phyloP scores from a whole-genome alignment of 2,113 vertebrate species.

The Odocoileus hemionus region DNA sequence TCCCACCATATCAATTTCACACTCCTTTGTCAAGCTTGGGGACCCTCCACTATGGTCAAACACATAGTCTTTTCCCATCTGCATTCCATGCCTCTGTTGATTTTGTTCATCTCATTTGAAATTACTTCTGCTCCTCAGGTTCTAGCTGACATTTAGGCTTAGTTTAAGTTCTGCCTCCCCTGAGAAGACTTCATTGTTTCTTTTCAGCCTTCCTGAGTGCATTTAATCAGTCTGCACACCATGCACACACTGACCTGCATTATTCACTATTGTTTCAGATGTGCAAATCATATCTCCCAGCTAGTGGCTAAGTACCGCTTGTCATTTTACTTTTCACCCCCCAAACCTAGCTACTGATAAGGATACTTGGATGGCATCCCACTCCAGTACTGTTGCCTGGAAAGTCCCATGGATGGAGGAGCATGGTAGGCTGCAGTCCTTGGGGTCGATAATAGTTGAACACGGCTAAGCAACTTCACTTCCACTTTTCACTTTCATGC shows the following conservation, averaged over 20 bases:
- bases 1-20: not conserved
- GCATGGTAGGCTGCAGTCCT: no score
- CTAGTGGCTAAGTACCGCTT: not conserved
- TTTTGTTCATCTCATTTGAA: not conserved
- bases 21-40: not conserved
- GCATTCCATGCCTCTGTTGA: not conserved
- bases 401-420: no score
- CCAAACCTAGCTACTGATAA: not conserved
- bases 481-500: no score
- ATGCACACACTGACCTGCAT: not conserved
- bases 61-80: not conserved
- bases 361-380: not conserved
- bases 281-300: not conserved
- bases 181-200: constrained; percentile 15
- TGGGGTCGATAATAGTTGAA: no score
- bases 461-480: no score
- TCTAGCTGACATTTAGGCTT: constrained; percentile 29
- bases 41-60: not conserved
- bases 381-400: no score
- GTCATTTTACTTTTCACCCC: not conserved
- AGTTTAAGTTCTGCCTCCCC: not conserved
- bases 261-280: not conserved
- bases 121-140: not conserved
- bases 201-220: not conserved
- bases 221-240: not conserved